Base-by-base conservation (phyloP, 1,140 invertebrate genomes). In the Lasioglossum baleicum region DNA sequence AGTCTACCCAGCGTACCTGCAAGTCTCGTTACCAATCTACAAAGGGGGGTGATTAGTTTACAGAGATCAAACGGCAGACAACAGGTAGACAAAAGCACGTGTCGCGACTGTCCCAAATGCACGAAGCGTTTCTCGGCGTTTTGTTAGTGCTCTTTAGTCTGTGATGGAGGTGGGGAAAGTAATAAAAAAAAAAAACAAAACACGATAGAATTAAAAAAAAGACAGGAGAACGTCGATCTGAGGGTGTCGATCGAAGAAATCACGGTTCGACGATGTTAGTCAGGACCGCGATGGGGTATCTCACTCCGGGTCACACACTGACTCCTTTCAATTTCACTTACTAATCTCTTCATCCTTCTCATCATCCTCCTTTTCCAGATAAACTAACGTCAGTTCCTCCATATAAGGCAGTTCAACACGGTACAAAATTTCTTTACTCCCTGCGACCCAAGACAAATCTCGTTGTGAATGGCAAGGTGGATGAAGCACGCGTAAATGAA, bases 381-480 rank as follows among this genome's bases (percentile, higher is more conserved):
- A 96, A 94, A 97, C 96, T 94, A 97, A 95, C 92, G 96, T 97
- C 94, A 97, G 96, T 95, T 97, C 96, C 95, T 97, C 96, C 96
- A 96, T 96, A 95, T 96, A 96, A 93, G 96, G 96, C 94, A 97
- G 95, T 95, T 96, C 96, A 95, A 97, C 96, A 94, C 96, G 96
- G 95, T 96, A 97, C 95, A 97, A 96, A 95, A 97, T 96, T 95
- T 97, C 96, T 96, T 94, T 95, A 95, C 95, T 95, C 87, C 91
- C 91, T 91, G 90, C 86, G 81, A 83, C 89, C 90, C 86, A 89
- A 90, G 89, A 92, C 82, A 92, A 86, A 90, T 90, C 88, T 67
- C 42, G 42, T 75, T 78, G 60, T 78, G 70, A 92, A 89, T 91
- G 78, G 87, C n/a, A 88, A 76, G 69, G 79, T 79, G 61, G 61